Evolutionary conservation across 2,888 invertebrate genomes (phyloP).

Genomic region (Ichneumoninae sp.): DNA sequence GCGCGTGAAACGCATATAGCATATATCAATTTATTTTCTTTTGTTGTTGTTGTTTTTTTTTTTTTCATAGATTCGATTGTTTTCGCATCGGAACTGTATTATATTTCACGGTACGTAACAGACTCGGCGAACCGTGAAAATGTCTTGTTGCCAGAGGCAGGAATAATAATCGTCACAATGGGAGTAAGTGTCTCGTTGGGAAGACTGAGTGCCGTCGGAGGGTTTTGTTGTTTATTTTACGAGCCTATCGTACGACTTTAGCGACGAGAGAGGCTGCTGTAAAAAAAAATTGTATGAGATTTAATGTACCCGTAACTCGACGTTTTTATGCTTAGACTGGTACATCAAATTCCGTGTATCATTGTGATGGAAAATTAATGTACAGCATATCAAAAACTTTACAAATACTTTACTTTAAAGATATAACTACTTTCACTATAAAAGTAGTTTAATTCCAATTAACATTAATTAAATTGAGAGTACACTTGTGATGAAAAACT

Average conservation of each 20-base stretch:
- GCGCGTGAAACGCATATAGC: constrained; percentile 22
- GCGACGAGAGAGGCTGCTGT: not conserved
- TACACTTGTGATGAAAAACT: too few relatives aligned
- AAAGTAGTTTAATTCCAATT: too few relatives aligned
- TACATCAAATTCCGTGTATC: too few relatives aligned
- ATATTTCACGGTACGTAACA: not conserved
- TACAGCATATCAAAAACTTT: too few relatives aligned
- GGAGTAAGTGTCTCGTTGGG: constrained; percentile 54
- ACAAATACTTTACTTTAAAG: too few relatives aligned
- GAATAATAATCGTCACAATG: not conserved
- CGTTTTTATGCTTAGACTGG: too few relatives aligned
- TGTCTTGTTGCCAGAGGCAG: constrained; percentile 37
- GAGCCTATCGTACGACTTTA: constrained; percentile 10
- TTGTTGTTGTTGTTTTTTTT: not conserved
- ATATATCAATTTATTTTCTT: constrained; percentile 7
- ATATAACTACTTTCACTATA: too few relatives aligned
- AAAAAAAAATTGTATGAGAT: too few relatives aligned
- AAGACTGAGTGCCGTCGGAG: constrained; percentile 47
- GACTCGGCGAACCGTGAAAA: constrained; percentile 21
- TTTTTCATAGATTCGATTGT: constrained; percentile 29
- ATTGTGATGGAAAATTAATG: too few relatives aligned
- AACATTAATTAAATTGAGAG: too few relatives aligned
- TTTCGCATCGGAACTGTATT: constrained; percentile 1
- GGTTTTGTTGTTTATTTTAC: constrained; percentile 57
- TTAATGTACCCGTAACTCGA: too few relatives aligned